These are phyloP conservation scores for Holotrichia oblita DNA, from an alignment of 1,140 invertebrate species.

Conservation along the genomic window DNA sequence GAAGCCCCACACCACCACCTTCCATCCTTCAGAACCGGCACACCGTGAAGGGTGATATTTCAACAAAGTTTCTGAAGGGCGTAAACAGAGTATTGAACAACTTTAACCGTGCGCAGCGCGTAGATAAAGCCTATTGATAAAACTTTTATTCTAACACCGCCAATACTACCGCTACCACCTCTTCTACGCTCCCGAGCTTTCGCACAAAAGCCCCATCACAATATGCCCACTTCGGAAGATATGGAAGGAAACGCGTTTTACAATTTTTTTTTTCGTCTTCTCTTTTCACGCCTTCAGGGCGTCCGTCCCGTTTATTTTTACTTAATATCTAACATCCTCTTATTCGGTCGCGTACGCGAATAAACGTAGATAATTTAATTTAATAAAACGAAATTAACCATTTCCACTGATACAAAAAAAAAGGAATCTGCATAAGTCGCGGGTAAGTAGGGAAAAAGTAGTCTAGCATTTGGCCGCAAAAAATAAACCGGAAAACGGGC, in stretches of 20 bases:
- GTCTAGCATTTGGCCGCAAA: no score
- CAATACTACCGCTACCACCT: background rate
- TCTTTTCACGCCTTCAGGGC: background rate
- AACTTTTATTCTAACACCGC: conserved; percentile 29
- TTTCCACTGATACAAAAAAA: no score
- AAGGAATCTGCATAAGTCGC: no score
- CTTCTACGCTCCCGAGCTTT: background rate
- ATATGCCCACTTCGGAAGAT: background rate
- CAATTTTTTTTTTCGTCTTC: background rate
- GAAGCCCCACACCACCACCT: background rate
- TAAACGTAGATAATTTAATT: no score
- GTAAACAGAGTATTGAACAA: conserved; percentile 34
- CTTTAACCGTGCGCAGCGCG: conserved; percentile 16
- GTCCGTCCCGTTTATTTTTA: background rate
- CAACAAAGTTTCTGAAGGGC: conserved; percentile 33
- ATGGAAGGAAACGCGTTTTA: conserved; percentile 15
- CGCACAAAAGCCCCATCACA: conserved; percentile 21
- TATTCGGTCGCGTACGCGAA: background rate
- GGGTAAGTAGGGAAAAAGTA: no score
- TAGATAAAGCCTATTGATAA: conserved; percentile 37
- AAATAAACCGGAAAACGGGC: no score
- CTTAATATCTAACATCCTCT: background rate
- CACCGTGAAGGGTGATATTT: background rate
- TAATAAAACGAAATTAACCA: no score
- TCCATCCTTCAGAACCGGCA: background rate